A percentile compares a stretch with the other conserved stretches of the same genome.
Conservation (phyloP, 2,888 invertebrate species). For the Hipparchia sbordonii region DNA sequence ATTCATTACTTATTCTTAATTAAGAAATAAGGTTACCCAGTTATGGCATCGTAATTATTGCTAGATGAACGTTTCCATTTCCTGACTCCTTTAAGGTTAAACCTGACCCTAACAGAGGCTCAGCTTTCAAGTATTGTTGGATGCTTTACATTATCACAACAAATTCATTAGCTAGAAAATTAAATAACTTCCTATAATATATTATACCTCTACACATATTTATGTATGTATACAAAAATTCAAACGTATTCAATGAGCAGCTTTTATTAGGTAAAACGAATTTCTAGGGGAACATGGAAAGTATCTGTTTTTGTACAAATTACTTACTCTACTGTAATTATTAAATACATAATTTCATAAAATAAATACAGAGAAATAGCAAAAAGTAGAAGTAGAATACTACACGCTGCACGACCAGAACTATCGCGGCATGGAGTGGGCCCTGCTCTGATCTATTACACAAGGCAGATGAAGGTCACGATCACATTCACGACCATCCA, state of each 20-base stretch:
- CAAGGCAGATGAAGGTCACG: too few relatives aligned
- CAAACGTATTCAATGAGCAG: constrained; percentile 1
- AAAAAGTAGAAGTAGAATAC: background rate
- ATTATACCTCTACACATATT: background rate
- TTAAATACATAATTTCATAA: background rate
- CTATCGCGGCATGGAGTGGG: too few relatives aligned
- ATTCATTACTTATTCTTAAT: too few relatives aligned
- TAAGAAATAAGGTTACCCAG: too few relatives aligned
- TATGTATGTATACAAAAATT: background rate
- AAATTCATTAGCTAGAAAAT: constrained; percentile 13
- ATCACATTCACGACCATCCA: too few relatives aligned
- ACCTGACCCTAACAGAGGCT: too few relatives aligned
- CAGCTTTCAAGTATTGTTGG: background rate
- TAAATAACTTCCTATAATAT: constrained; percentile 16
- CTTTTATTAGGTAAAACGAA: background rate
- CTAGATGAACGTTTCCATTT: too few relatives aligned
- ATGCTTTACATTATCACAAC: constrained; percentile 15
- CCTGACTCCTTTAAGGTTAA: too few relatives aligned
- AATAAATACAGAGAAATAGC: background rate
- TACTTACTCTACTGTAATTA: background rate
- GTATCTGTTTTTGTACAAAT: background rate
- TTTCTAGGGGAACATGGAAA: background rate
- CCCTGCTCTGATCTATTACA: too few relatives aligned
- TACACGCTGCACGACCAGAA: too few relatives aligned
- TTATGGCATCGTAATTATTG: too few relatives aligned